These are phyloP conservation scores for Hemichromis elongatus DNA, from an alignment of 2,113 vertebrate species.

Conservation along the genomic window DNA sequence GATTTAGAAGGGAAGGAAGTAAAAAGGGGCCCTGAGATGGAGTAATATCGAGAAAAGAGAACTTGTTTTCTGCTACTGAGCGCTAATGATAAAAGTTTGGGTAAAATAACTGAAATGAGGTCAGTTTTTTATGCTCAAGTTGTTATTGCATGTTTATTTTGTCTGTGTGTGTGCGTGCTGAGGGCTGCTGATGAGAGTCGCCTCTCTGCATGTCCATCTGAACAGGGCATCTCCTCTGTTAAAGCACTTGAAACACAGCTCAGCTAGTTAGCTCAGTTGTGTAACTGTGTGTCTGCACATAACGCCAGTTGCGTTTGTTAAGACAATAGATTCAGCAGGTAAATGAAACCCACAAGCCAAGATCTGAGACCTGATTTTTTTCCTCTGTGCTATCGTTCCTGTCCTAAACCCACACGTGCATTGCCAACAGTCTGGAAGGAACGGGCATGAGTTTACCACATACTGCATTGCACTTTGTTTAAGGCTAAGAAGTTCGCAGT, in stretches of 20 bases:
- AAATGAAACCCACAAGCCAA: neutral
- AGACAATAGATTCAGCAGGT: neutral
- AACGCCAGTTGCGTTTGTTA: neutral
- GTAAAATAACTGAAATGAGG: neutral
- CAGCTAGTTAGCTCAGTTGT: neutral
- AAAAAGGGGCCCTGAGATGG: constrained; percentile 39
- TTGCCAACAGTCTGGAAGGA: constrained; percentile 43
- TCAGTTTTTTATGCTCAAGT: neutral
- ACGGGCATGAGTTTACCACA: constrained; percentile 17
- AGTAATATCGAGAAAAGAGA: neutral
- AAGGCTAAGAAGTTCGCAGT: constrained; percentile 90
- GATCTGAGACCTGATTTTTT: neutral
- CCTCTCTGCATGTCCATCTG: neutral
- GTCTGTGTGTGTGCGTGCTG: neutral
- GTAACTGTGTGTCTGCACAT: neutral
- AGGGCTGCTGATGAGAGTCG: neutral
- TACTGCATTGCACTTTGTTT: constrained; percentile 77
- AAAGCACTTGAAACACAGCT: constrained; percentile 31
- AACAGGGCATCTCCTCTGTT: neutral
- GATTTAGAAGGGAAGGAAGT: neutral
- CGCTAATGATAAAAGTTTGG: neutral
- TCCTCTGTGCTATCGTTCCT: neutral
- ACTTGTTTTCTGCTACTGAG: neutral
- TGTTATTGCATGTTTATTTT: constrained; percentile 10
- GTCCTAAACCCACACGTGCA: constrained; percentile 49